Evolutionary conservation across 1,140 invertebrate genomes (phyloP).

Genomic region (Colletes gigas): DNA sequence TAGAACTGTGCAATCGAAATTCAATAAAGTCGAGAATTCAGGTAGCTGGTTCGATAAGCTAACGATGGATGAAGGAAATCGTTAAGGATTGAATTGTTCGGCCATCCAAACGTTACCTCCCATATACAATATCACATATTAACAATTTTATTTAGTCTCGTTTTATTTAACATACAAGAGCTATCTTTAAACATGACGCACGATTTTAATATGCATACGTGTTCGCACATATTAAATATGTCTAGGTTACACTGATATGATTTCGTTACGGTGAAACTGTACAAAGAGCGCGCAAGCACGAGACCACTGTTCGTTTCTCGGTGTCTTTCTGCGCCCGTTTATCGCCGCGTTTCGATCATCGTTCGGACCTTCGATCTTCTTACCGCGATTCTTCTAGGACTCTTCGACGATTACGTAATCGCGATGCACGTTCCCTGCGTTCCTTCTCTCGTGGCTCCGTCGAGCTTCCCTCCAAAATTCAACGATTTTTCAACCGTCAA

Average conservation of each 20-base stretch:
- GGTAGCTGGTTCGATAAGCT: too few relatives aligned
- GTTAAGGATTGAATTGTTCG: conserved; percentile 3
- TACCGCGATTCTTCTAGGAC: neutral
- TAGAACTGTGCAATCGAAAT: too few relatives aligned
- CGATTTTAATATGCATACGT: conserved; percentile 60
- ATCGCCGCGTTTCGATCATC: neutral
- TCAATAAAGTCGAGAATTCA: too few relatives aligned
- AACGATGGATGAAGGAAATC: too few relatives aligned
- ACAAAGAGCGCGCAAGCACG: conserved; percentile 58
- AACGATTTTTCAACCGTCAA: too few relatives aligned
- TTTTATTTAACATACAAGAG: conserved; percentile 75
- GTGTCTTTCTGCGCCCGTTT: conserved; percentile 22
- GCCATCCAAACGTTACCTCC: neutral
- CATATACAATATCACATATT: conserved; percentile 58
- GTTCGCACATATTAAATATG: conserved; percentile 62
- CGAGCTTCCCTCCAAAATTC: too few relatives aligned
- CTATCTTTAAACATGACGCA: conserved; percentile 66
- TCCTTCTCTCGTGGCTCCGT: too few relatives aligned
- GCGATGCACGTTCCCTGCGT: too few relatives aligned
- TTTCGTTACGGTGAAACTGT: conserved; percentile 63
- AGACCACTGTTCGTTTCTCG: conserved; percentile 38
- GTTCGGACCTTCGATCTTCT: neutral
- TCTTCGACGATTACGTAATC: neutral
- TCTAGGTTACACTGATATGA: conserved; percentile 71
- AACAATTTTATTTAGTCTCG: conserved; percentile 72